Evolutionary conservation across 2,113 vertebrate species (phyloP).

Genomic region (Pseudopipra pipra): DNA sequence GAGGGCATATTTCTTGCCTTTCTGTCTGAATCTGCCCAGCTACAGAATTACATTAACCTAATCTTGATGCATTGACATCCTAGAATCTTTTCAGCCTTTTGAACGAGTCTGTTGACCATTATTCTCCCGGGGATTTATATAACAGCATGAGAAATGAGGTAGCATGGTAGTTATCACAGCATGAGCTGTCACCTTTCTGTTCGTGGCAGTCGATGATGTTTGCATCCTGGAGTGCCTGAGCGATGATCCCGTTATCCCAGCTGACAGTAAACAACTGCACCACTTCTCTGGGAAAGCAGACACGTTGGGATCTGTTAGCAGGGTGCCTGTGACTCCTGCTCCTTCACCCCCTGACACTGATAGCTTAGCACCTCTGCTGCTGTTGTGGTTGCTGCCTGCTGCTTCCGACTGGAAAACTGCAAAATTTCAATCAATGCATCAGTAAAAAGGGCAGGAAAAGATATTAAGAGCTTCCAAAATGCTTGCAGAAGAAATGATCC

Average conservation of each 20-base stretch:
- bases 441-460: not conserved
- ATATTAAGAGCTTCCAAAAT: not conserved
- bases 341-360: not conserved
- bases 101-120: not conserved
- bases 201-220: not conserved
- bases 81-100: not conserved
- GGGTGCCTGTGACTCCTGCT: not conserved
- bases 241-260: not conserved
- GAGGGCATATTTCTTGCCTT: not conserved
- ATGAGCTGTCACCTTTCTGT: constrained; percentile 10
- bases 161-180: not conserved
- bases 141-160: not conserved
- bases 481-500: not conserved
- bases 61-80: not conserved
- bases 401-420: not conserved
- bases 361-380: not conserved
- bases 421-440: not conserved
- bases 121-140: not conserved
- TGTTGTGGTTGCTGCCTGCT: not conserved
- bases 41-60: not conserved
- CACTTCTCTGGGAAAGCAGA: not conserved
- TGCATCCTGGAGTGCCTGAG: not conserved
- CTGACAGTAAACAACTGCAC: not conserved
- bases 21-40: not conserved
- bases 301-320: fast-evolving